phyloP scores from a whole-genome alignment of 1,140 invertebrate genomes.

The Tyrophagus putrescentiae region DNA sequence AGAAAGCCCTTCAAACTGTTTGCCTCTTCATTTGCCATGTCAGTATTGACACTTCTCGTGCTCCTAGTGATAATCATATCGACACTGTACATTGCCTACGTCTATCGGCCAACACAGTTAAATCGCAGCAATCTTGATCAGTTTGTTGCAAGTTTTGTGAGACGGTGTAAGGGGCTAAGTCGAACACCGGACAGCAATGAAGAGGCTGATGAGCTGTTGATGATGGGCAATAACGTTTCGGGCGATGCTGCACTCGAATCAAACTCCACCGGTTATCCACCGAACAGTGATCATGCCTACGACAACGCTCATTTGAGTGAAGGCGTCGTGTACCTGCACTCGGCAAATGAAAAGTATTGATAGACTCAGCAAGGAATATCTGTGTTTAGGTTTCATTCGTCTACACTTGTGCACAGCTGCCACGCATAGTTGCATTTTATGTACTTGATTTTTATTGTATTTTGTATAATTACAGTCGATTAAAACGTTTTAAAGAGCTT shows the following conservation, averaged over 20 bases:
- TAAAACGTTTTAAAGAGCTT: too few relatives aligned
- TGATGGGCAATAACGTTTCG: neutral
- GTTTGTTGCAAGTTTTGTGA: neutral
- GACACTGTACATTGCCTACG: neutral
- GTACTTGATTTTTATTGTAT: neutral
- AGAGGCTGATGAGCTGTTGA: slow-evolving; percentile 1
- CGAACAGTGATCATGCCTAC: too few relatives aligned
- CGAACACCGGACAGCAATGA: neutral
- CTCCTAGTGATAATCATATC: neutral
- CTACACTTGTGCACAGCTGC: too few relatives aligned
- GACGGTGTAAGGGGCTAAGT: slow-evolving; percentile 5
- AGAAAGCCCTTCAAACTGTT: too few relatives aligned
- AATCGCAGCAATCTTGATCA: neutral
- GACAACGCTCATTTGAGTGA: neutral
- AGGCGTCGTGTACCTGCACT: neutral
- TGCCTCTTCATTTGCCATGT: too few relatives aligned
- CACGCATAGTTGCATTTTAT: neutral
- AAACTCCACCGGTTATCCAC: neutral
- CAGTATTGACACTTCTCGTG: neutral
- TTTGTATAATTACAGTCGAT: too few relatives aligned
- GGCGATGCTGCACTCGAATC: neutral
- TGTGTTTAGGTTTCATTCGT: too few relatives aligned
- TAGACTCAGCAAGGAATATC: too few relatives aligned
- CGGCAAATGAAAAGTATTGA: too few relatives aligned
- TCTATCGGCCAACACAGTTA: neutral